These are phyloP conservation scores for Malurus elegans DNA, from an alignment of 2,113 vertebrate species.

Conservation along the genomic window DNA sequence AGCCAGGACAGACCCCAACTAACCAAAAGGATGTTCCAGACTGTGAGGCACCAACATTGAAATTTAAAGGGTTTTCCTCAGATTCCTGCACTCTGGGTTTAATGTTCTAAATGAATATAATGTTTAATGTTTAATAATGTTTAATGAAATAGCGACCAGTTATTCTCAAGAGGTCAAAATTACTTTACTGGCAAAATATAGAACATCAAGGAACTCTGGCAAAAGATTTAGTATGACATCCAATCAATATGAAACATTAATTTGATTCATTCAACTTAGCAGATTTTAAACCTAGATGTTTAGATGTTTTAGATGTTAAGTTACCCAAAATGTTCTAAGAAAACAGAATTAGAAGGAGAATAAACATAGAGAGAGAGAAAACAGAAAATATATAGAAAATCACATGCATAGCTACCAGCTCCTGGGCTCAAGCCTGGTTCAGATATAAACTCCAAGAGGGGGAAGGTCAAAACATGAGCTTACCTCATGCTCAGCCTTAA, in stretches of 20 bases:
- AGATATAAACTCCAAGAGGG: rapidly evolving
- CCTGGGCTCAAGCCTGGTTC: not conserved
- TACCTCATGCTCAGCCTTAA: not conserved
- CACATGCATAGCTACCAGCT: not conserved
- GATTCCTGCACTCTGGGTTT: not conserved
- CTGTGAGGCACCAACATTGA: not conserved
- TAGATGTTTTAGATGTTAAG: not conserved
- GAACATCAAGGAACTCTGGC: not conserved
- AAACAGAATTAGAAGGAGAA: not conserved
- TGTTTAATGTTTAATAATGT: too few species aligned
- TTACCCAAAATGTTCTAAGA: not conserved
- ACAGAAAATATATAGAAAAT: not conserved
- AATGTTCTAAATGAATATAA: not conserved
- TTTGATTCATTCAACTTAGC: not conserved
- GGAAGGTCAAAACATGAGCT: rapidly evolving
- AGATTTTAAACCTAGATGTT: not conserved
- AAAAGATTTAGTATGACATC: not conserved
- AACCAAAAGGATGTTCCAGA: not conserved
- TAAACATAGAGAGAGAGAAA: not conserved
- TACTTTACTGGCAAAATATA: not conserved
- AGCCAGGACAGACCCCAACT: not conserved
- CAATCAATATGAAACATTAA: not conserved
- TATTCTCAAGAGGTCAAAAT: not conserved
- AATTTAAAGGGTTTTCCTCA: rapidly evolving
- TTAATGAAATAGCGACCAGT: rapidly evolving